These are phyloP conservation scores for Rhea pennata DNA, from an alignment of 2,113 vertebrate genomes.

Conservation along the genomic window DNA sequence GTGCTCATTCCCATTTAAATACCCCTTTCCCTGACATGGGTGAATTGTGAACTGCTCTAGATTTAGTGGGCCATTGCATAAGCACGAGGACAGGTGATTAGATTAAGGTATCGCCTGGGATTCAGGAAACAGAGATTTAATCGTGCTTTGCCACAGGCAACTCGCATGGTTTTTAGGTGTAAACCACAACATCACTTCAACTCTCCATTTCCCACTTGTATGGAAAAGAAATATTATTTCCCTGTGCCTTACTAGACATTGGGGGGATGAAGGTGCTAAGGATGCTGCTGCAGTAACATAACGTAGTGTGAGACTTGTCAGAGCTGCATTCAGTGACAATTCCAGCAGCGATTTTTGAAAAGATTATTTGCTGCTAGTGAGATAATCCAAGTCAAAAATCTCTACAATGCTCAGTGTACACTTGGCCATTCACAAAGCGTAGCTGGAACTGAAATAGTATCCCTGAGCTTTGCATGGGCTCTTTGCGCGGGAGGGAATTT, in stretches of 20 bases:
- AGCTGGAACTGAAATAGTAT: neutral
- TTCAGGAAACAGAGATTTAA: neutral
- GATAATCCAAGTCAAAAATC: neutral
- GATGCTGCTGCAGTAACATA: neutral
- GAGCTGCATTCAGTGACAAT: neutral
- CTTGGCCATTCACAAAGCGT: neutral
- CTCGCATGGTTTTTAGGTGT: neutral
- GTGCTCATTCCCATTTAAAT: neutral
- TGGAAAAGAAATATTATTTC: neutral
- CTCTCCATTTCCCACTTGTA: neutral
- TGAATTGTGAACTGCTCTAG: neutral
- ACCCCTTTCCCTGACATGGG: neutral
- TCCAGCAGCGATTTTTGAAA: neutral
- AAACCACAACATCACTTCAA: neutral
- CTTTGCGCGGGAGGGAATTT: neutral
- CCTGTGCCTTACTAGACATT: neutral
- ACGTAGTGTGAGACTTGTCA: neutral
- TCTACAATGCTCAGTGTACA: neutral
- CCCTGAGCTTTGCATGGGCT: neutral
- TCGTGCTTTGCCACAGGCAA: neutral
- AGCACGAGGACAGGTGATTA: neutral
- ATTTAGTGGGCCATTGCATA: neutral
- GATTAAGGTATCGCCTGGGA: neutral
- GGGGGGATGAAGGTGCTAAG: neutral
- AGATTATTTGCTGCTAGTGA: neutral